These are phyloP conservation scores for Coptotermes formosanus DNA, from an alignment of 1,140 invertebrate species.

Conservation along the genomic window DNA sequence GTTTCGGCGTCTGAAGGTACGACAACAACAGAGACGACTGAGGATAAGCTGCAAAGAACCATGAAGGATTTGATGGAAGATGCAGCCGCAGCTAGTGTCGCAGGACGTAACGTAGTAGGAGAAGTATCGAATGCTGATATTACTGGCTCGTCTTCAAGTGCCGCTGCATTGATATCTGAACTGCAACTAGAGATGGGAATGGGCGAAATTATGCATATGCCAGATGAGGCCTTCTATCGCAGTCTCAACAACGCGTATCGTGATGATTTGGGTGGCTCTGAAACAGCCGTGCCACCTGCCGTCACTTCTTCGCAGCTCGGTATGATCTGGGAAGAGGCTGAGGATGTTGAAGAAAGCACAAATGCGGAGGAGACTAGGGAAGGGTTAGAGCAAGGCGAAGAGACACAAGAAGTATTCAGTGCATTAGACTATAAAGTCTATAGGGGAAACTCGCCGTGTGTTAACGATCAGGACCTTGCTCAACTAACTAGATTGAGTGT, in stretches of 20 bases:
- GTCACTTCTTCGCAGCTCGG: conserved; percentile 61
- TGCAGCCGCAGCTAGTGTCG: neutral
- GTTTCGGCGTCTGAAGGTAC: conserved; percentile 25
- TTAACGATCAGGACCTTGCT: conserved; percentile 74
- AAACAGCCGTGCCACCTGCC: conserved; percentile 50
- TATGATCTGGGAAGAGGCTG: conserved; percentile 76
- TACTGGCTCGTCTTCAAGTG: conserved; percentile 40
- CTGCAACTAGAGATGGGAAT: conserved; percentile 51
- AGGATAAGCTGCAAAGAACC: neutral
- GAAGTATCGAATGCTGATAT: neutral
- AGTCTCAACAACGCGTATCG: conserved; percentile 84
- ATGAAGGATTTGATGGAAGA: conserved; percentile 14
- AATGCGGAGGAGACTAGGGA: conserved; percentile 32
- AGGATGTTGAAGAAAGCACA: conserved; percentile 49
- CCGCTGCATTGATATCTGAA: conserved; percentile 50
- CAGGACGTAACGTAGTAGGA: neutral
- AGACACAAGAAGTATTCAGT: conserved; percentile 68
- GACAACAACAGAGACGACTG: conserved; percentile 39
- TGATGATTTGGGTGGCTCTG: conserved; percentile 58
- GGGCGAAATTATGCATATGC: conserved; percentile 52
- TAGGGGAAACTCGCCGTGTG: conserved; percentile 67
- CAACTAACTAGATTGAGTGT: conserved; percentile 70
- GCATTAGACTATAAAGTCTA: conserved; percentile 78
- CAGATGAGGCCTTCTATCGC: conserved; percentile 85
- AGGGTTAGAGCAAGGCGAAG: conserved; percentile 42